Evolutionary conservation across 2,113 vertebrate species (phyloP).

Genomic region (Pomatostomus ruficeps): DNA sequence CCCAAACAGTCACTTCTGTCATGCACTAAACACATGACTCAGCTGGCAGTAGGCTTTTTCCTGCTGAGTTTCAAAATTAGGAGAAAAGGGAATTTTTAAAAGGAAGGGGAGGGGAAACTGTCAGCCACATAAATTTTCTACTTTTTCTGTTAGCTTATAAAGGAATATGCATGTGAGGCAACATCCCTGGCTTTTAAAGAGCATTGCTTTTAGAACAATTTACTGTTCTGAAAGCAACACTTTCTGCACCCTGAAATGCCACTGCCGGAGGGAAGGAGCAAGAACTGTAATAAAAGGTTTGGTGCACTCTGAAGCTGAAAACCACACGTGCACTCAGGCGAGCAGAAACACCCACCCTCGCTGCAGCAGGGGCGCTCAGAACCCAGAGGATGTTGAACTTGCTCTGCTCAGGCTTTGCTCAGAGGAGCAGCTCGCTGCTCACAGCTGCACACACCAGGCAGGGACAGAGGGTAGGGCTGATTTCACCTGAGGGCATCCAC

Average conservation of each 20-base stretch:
- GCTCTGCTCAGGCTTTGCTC: neutral
- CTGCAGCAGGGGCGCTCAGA: neutral
- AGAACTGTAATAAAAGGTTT: neutral
- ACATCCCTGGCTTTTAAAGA: neutral
- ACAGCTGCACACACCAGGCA: neutral
- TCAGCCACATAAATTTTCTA: neutral
- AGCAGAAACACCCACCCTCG: neutral
- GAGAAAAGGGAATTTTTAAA: constrained; percentile 29
- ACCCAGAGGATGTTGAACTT: neutral
- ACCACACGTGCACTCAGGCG: neutral
- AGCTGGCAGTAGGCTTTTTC: constrained; percentile 14
- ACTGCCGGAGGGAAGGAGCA: neutral
- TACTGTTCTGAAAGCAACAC: neutral
- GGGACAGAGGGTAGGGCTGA: neutral
- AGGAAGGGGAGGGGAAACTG: neutral
- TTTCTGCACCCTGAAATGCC: neutral
- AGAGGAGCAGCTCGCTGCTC: neutral
- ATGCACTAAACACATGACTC: constrained; percentile 6
- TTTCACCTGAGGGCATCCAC: rapidly evolving
- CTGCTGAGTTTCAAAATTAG: constrained; percentile 22
- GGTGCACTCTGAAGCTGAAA: neutral
- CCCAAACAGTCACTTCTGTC: constrained; percentile 44
- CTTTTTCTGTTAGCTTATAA: neutral
- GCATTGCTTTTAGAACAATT: neutral
- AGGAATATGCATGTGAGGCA: neutral